Evolutionary conservation across 1,140 invertebrate genomes (phyloP), one percentile per base, ranked within the genome.

Genomic region (Drosophila sproati): DNA sequence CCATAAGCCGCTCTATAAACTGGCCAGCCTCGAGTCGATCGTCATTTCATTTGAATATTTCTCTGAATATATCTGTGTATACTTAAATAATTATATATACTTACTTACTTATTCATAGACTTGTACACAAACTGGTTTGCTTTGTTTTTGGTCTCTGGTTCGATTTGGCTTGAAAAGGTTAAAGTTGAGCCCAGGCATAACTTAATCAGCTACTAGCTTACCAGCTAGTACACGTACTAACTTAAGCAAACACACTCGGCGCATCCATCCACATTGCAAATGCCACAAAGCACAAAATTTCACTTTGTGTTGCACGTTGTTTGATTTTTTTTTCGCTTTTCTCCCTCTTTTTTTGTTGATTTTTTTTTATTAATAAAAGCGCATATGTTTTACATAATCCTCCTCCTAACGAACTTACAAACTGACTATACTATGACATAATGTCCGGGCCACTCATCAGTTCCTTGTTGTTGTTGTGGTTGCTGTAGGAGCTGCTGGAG

Each of bases 301-400:
- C 73, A 76, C 73, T 73, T 67, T 76, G 55, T 54, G 55, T 54
- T 73, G 70, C 70, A 64, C 63, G 62, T 60, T 73, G 50, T 52
- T 63, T 48, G 37, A 54, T 35, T 35, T 34, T 50, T 56, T 52
- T 48, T 29, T 50, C 35, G 20, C 50, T 43, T 60, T 54, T 63
- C 41, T 39, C n/a, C 39, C 31, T 12, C 45, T 35, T 60, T 54
- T 60, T 67, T 31, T 60, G 64, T 54, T 73, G 79, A 20, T 20
- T 20, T 73, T 89, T 87, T 73, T 89, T 79, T 89, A 79, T 77
- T 74, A 71, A 83, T 87, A 83, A 80, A 79, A 82, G 79, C 83
- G 68, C 80, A 78, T 82, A 68, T 34, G 45, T 69, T 83, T 78
- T 83, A 80, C 86, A 74, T 80, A 85, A 85, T 78, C 56, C 56